Evolutionary conservation across 2,797 vertebrate genomes (phyloP).

Genomic region (Poecilia velifera): DNA sequence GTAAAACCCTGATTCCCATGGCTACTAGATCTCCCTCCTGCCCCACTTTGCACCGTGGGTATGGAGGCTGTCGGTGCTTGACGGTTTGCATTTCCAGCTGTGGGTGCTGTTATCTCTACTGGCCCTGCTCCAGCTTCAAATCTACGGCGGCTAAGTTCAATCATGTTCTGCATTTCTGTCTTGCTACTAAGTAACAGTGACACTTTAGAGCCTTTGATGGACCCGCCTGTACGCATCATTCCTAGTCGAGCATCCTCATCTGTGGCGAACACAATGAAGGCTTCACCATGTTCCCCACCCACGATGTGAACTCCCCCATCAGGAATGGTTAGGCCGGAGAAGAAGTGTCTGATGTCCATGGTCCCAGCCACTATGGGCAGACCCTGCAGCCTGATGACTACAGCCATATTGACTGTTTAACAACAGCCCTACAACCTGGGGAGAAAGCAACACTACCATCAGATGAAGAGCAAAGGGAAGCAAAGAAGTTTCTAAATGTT

Average conservation of each 20-base stretch:
- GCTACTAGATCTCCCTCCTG: constrained; percentile 85
- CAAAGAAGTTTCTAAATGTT: constrained; percentile 66
- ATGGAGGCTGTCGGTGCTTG: constrained; percentile 82
- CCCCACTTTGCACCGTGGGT: constrained; percentile 76
- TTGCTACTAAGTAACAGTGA: constrained; percentile 98
- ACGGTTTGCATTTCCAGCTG: constrained; percentile 87
- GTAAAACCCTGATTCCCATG: constrained; percentile 88
- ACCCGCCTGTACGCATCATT: constrained; percentile 99
- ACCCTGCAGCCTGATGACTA: constrained; percentile 99
- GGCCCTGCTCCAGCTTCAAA: constrained; percentile 89
- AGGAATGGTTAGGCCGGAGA: constrained; percentile 99
- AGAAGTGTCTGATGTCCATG: constrained; percentile 99
- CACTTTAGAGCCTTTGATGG: constrained; percentile 99
- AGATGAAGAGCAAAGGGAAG: constrained; percentile 80
- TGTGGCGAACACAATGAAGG: constrained; percentile 99
- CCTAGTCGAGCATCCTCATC: constrained; percentile 99
- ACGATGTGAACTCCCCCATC: constrained; percentile 99
- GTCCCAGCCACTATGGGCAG: constrained; percentile 99
- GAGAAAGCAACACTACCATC: constrained; percentile 95
- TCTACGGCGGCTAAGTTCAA: constrained; percentile 97
- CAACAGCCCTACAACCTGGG: constrained; percentile 91
- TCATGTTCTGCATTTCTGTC: constrained; percentile 99
- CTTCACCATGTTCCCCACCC: constrained; percentile 99
- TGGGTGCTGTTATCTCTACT: constrained; percentile 80
- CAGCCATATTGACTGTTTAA: constrained; percentile 95